These are phyloP conservation scores for Poecile atricapillus DNA, from an alignment of 2,113 vertebrate genomes.

Conservation along the genomic window DNA sequence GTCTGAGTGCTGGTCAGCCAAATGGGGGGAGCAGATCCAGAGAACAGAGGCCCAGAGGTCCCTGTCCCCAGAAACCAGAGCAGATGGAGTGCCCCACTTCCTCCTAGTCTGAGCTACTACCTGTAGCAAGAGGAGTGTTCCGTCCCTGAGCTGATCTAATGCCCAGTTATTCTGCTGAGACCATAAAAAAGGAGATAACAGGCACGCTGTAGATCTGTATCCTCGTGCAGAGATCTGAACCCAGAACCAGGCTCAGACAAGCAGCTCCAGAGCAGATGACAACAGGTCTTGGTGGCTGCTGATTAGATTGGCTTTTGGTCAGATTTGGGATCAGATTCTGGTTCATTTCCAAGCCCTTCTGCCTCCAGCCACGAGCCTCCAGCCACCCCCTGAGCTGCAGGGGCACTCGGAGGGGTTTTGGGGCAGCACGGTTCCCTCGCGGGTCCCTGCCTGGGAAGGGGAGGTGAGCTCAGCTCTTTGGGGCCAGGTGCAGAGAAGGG, in stretches of 20 bases:
- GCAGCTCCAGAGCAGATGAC: not conserved
- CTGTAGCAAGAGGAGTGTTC: not conserved
- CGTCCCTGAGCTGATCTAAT: not conserved
- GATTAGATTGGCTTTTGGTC: not conserved
- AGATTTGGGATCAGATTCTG: not conserved
- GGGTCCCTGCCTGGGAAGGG: not conserved
- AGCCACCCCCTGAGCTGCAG: not conserved
- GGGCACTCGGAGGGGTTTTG: too few relatives aligned
- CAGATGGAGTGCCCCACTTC: not conserved
- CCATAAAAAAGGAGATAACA: not conserved
- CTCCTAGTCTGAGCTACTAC: not conserved
- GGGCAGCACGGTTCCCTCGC: not conserved
- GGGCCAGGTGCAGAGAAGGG: conserved; percentile 44
- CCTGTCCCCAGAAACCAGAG: not conserved
- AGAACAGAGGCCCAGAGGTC: not conserved
- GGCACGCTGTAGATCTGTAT: not conserved
- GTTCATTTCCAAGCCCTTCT: not conserved
- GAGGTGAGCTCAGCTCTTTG: too few relatives aligned
- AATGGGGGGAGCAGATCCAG: not conserved
- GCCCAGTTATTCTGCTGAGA: not conserved
- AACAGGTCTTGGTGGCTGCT: not conserved
- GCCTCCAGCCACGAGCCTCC: not conserved
- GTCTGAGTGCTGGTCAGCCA: not conserved
- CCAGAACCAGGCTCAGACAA: not conserved
- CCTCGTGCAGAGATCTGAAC: not conserved